Evolutionary conservation across 2,113 vertebrate species (phyloP).

Genomic region (Pristiophorus japonicus): DNA sequence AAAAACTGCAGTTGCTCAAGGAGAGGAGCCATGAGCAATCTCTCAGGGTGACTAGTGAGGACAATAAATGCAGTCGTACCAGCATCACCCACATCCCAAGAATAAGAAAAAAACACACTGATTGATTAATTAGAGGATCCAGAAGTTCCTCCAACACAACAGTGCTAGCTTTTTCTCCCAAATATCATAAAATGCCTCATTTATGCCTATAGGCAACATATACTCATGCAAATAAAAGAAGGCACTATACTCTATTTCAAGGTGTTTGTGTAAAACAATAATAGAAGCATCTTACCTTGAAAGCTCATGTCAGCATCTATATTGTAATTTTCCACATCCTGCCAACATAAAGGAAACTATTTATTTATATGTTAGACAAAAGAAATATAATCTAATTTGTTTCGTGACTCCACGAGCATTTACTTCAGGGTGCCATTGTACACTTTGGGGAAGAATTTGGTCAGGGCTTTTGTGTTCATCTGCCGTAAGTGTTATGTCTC

Average conservation of each 20-base stretch:
- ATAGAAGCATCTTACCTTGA: conserved; percentile 42
- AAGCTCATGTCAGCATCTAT: conserved; percentile 38
- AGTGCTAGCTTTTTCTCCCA: neutral
- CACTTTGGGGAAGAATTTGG: neutral
- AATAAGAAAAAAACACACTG: neutral
- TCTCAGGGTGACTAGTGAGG: neutral
- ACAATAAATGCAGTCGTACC: neutral
- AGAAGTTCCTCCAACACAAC: neutral
- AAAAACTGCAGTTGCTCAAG: neutral
- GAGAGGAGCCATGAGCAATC: neutral
- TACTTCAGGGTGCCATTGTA: neutral
- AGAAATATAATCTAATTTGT: neutral
- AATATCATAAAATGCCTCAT: neutral
- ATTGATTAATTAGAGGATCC: neutral
- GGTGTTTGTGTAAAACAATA: neutral
- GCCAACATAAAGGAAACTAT: conserved; percentile 25
- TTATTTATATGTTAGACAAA: neutral
- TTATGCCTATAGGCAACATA: neutral
- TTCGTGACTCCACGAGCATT: neutral
- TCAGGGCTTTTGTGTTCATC: neutral
- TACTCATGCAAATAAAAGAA: neutral
- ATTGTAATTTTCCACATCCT: conserved; percentile 49
- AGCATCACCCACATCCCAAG: neutral
- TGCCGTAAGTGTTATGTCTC: neutral
- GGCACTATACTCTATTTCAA: neutral